A percentile compares a stretch with the other conserved stretches of the same genome.
phyloP scores from a whole-genome alignment of 2,888 invertebrate species.

The Leptinotarsa rubiginosa region DNA sequence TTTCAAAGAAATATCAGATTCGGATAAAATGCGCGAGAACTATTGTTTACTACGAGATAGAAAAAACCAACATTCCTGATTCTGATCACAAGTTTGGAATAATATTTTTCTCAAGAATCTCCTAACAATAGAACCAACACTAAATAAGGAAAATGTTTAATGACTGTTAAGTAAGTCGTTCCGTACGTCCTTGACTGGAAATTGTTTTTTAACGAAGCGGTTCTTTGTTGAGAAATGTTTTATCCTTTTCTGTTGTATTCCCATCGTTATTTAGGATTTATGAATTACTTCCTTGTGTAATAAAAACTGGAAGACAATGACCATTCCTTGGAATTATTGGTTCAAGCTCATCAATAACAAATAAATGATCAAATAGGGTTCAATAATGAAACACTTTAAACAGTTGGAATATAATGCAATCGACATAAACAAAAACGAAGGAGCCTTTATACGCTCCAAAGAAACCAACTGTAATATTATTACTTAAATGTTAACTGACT shows the following conservation, averaged over 20 bases:
- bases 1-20: not conserved
- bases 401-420: too few relatives aligned
- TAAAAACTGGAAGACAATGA: not conserved
- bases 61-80: not conserved
- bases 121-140: constrained; percentile 27
- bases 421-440: too few relatives aligned
- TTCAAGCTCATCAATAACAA: too few relatives aligned
- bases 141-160: constrained; percentile 34
- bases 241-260: constrained; percentile 33
- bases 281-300: constrained; percentile 26
- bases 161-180: constrained; percentile 32
- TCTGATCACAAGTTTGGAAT: not conserved
- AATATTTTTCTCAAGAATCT: constrained; percentile 23
- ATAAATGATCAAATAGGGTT: too few relatives aligned
- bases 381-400: too few relatives aligned
- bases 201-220: constrained; percentile 28
- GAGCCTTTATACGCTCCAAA: too few relatives aligned
- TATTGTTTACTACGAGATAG: not conserved
- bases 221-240: constrained; percentile 34
- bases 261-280: constrained; percentile 34
- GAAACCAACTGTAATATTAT: too few relatives aligned
- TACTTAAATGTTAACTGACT: too few relatives aligned
- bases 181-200: constrained; percentile 31
- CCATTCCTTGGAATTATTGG: not conserved
- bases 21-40: too few relatives aligned